Evolutionary conservation across 2,113 vertebrate species (phyloP).

Genomic region (Melanerpes formicivorus): DNA sequence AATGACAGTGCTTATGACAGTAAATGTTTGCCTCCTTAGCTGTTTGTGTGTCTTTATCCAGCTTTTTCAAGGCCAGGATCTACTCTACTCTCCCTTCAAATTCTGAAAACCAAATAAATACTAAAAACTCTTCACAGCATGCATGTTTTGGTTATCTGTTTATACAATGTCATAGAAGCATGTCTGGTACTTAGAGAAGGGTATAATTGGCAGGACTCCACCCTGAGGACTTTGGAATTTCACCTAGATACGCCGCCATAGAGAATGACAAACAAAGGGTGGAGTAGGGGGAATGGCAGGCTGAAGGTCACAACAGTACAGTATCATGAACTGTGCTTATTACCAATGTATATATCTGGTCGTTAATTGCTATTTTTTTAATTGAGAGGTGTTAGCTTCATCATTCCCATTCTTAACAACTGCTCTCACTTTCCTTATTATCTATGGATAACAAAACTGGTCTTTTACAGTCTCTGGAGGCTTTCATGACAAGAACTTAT

Average conservation of each 20-base stretch:
- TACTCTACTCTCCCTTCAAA: background rate
- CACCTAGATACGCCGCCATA: slow-evolving; percentile 20
- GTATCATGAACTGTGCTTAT: background rate
- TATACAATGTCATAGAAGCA: slow-evolving; percentile 31
- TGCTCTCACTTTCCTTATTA: background rate
- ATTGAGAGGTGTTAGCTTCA: background rate
- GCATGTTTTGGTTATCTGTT: slow-evolving; percentile 32
- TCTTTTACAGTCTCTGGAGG: background rate
- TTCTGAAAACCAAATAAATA: background rate
- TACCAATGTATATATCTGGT: background rate
- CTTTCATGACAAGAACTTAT: background rate
- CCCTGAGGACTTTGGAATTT: slow-evolving; percentile 58
- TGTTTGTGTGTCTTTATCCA: background rate
- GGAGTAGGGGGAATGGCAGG: slow-evolving; percentile 1
- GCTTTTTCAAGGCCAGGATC: background rate
- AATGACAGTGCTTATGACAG: background rate
- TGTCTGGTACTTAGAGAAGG: slow-evolving; percentile 14
- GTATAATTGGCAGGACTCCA: slow-evolving; percentile 43
- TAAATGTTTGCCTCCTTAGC: background rate
- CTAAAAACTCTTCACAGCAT: background rate
- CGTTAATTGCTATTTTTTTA: background rate
- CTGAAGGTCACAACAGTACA: slow-evolving; percentile 24
- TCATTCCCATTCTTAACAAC: background rate
- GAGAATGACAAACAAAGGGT: background rate
- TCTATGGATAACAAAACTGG: background rate